Percentiles rank a stretch among this genome's conserved stretches.
phyloP scores from a whole-genome alignment of 2,888 invertebrate species.

The Trichopria drosophilae region DNA sequence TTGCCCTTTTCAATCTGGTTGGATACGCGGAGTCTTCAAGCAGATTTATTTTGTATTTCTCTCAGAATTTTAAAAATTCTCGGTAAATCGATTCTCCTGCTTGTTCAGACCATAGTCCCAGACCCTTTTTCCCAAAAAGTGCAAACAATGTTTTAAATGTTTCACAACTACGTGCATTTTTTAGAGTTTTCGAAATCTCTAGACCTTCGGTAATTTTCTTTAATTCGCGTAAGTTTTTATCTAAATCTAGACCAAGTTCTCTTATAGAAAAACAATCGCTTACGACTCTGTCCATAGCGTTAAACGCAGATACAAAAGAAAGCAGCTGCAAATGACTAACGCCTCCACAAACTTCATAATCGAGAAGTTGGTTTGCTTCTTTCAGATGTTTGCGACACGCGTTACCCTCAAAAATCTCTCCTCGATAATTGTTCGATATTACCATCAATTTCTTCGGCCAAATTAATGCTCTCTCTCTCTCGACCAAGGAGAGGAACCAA shows the following conservation, averaged over 20 bases:
- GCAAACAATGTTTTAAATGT: constrained; percentile 7
- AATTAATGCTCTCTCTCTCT: too few relatives aligned
- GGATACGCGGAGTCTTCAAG: neutral
- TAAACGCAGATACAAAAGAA: constrained; percentile 1
- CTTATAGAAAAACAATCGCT: neutral
- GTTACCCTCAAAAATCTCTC: too few relatives aligned
- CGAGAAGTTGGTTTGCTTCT: neutral
- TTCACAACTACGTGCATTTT: constrained; percentile 2
- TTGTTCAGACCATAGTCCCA: neutral
- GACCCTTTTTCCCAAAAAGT: constrained; percentile 4
- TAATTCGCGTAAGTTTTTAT: neutral
- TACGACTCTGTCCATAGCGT: constrained; percentile 2
- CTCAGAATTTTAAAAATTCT: constrained; percentile 4
- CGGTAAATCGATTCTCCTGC: neutral
- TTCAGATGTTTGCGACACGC: neutral
- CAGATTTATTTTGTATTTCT: neutral
- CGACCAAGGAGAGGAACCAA: too few relatives aligned
- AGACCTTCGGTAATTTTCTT: neutral
- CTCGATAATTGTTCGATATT: too few relatives aligned
- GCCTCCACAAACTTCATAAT: neutral
- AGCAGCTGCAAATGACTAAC: neutral
- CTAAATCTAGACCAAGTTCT: neutral
- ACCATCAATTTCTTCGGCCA: too few relatives aligned
- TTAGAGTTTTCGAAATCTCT: constrained; percentile 2
- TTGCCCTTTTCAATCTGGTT: neutral